Evolutionary conservation across 2,888 invertebrate genomes (phyloP).

Genomic region (Caenorhabditis japonica): DNA sequence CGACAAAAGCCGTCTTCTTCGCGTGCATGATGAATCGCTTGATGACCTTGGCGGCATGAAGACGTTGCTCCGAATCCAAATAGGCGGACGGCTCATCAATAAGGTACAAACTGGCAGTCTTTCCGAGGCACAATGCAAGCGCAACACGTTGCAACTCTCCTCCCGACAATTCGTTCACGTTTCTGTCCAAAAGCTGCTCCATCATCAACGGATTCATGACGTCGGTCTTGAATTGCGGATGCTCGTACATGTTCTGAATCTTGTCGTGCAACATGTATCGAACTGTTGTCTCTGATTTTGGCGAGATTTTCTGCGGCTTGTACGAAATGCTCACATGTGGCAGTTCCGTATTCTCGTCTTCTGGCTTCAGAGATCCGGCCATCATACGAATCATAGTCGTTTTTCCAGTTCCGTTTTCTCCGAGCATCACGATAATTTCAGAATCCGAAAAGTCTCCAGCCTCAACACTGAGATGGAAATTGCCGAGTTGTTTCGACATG

Average conservation of each 20-base stretch:
- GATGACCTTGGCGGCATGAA: conserved; percentile 98
- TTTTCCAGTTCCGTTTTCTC: conserved; percentile 98
- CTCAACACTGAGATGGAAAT: conserved; percentile 86
- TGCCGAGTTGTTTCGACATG: conserved; percentile 84
- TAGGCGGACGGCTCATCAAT: conserved; percentile 99
- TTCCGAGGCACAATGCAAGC: conserved; percentile 93
- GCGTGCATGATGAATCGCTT: conserved; percentile 97
- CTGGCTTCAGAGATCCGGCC: conserved; percentile 92
- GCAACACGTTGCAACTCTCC: conserved; percentile 99
- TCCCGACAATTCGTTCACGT: conserved; percentile 91
- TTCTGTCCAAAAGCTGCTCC: conserved; percentile 70
- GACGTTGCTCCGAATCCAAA: conserved; percentile 98
- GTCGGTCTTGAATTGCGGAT: conserved; percentile 97
- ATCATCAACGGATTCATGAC: conserved; percentile 87
- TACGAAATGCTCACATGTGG: conserved; percentile 97
- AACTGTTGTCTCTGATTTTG: conserved; percentile 91
- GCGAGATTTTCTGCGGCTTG: conserved; percentile 99
- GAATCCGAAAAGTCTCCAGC: conserved; percentile 98
- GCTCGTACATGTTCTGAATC: conserved; percentile 95
- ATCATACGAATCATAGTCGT: conserved; percentile 98
- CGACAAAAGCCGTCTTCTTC: conserved; percentile 98
- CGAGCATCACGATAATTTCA: conserved; percentile 94
- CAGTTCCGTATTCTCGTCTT: conserved; percentile 81
- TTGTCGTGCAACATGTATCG: conserved; percentile 93
- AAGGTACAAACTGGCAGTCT: conserved; percentile 98